Evolutionary conservation across 2,113 vertebrate species (phyloP).

Genomic region (Carassius carassius): DNA sequence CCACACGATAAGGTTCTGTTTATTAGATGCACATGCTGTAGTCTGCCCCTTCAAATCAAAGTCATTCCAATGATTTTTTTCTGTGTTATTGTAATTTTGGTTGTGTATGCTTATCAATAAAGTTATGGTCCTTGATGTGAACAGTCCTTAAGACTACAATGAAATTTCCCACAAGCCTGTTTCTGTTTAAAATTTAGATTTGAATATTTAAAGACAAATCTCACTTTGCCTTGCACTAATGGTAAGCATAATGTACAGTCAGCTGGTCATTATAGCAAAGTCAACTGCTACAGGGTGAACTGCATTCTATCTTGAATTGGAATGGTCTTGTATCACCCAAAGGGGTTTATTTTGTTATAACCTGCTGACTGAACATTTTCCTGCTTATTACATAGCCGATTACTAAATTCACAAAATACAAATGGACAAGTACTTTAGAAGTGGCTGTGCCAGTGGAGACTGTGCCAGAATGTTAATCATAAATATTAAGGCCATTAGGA

Average conservation of each 20-base stretch:
- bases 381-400: neutral
- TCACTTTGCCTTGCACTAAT: too few relatives aligned
- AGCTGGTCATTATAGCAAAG: neutral
- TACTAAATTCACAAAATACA: neutral
- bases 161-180: too few relatives aligned
- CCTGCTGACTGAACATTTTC: neutral
- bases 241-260: neutral
- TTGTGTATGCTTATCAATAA: too few relatives aligned
- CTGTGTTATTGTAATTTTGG: too few relatives aligned
- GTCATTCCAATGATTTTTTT: neutral
- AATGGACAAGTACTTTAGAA: neutral
- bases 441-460: neutral
- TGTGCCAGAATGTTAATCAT: neutral
- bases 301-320: neutral
- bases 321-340: neutral
- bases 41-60: neutral
- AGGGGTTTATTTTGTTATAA: neutral
- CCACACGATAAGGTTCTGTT: neutral
- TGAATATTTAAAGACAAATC: too few relatives aligned
- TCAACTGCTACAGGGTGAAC: neutral
- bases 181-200: too few relatives aligned
- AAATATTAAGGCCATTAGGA: slow-evolving; percentile 24
- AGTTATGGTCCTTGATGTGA: too few relatives aligned
- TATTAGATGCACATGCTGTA: neutral
- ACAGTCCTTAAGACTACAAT: too few relatives aligned